Evolutionary conservation across 2,113 vertebrate species (phyloP).

Genomic region (Fregetta grallaria): DNA sequence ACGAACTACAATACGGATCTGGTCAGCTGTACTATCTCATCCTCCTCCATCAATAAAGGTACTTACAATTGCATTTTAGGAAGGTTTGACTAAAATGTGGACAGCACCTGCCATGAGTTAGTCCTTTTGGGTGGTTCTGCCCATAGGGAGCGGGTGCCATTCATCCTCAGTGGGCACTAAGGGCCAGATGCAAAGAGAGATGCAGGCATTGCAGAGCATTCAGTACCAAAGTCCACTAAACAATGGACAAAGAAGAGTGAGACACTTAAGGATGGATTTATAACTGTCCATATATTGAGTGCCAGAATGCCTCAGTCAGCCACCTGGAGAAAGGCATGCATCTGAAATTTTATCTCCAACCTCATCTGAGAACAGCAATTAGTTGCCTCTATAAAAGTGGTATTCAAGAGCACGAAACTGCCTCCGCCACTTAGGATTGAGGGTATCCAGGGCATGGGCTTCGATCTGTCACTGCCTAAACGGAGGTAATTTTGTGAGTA

Average conservation of each 20-base stretch:
- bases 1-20: not conserved
- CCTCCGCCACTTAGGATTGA: not conserved
- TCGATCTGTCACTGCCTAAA: not conserved
- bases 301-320: not conserved
- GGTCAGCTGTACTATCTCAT: not conserved
- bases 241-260: not conserved
- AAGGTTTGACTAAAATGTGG: not conserved
- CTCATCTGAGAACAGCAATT: not conserved
- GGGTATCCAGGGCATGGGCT: not conserved
- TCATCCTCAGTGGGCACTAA: not conserved
- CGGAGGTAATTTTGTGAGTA: not conserved
- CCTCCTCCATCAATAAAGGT: not conserved
- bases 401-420: not conserved
- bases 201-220: not conserved
- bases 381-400: not conserved
- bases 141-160: not conserved
- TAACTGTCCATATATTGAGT: not conserved
- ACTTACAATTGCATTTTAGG: not conserved
- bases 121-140: not conserved
- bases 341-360: not conserved
- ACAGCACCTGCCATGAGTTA: not conserved
- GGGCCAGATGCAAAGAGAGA: not conserved
- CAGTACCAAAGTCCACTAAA: not conserved
- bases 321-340: not conserved
- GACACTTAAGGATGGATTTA: not conserved